Evolutionary conservation across 2,113 vertebrate genomes (phyloP).

Genomic region (Brienomyrus brachyistius): DNA sequence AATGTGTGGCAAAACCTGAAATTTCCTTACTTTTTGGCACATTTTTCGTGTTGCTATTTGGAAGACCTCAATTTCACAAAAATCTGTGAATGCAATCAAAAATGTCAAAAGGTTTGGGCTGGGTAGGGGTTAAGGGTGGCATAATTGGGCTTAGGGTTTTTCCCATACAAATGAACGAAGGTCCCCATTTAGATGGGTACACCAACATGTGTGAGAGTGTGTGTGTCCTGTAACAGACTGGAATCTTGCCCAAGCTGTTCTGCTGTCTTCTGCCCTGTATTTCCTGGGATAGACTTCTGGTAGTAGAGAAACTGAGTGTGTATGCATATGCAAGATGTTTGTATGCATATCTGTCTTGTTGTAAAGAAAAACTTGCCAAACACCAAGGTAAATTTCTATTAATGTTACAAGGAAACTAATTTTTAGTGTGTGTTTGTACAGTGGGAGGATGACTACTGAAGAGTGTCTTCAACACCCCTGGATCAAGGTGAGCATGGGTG

Average conservation of each 20-base stretch:
- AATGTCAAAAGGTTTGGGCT: no score
- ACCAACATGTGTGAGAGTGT: no score
- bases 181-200: no score
- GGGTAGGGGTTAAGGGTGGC: no score
- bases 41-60: no score
- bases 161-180: no score
- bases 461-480: constrained; percentile 62
- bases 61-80: no score
- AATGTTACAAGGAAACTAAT: not conserved
- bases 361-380: not conserved
- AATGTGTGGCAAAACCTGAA: no score
- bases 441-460: constrained; percentile 59
- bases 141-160: no score
- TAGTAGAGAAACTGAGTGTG: not conserved
- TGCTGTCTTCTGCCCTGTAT: not conserved
- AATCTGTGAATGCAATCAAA: no score
- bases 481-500: constrained; percentile 63
- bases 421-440: constrained; percentile 24
- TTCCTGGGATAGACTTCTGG: not conserved
- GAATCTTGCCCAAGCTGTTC: not conserved
- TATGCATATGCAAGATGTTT: not conserved
- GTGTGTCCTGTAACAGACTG: not conserved
- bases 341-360: not conserved
- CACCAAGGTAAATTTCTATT: not conserved
- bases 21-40: no score